Conservation (phyloP, 2,888 invertebrate genomes). For the Nymphalis c-album region DNA sequence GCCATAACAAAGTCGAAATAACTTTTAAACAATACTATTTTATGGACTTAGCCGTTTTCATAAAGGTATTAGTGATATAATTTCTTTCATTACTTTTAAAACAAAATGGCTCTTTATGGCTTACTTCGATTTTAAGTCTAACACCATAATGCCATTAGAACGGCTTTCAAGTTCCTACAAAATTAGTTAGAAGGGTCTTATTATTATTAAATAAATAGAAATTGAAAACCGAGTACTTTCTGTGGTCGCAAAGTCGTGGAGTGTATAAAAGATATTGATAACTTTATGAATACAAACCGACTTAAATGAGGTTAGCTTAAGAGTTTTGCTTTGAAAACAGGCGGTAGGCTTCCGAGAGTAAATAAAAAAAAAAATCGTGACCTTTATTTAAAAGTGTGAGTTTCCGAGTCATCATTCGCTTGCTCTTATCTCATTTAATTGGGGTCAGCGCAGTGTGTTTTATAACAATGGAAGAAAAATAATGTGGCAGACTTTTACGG, state of each 20-base stretch:
- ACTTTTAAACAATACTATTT: no score
- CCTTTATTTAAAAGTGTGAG: no score
- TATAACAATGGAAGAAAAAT: no score
- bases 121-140: constrained; percentile 22
- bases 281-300: background rate
- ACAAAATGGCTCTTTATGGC: constrained; percentile 18
- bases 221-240: constrained; percentile 12
- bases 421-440: no score
- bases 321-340: no score
- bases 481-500: no score
- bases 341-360: no score
- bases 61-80: constrained; percentile 2
- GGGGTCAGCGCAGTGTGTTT: no score
- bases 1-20: background rate
- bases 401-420: no score
- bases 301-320: background rate
- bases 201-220: constrained; percentile 30
- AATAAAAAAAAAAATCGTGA: no score
- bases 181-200: constrained; percentile 24
- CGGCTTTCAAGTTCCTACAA: constrained; percentile 33
- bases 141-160: constrained; percentile 40
- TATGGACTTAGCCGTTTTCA: no score
- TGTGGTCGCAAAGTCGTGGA: background rate
- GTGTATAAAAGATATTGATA: constrained; percentile 5
- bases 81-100: constrained; percentile 12